These are phyloP conservation scores for Steinernema scapterisci DNA, from an alignment of 2,888 invertebrate species.

Conservation along the genomic window DNA sequence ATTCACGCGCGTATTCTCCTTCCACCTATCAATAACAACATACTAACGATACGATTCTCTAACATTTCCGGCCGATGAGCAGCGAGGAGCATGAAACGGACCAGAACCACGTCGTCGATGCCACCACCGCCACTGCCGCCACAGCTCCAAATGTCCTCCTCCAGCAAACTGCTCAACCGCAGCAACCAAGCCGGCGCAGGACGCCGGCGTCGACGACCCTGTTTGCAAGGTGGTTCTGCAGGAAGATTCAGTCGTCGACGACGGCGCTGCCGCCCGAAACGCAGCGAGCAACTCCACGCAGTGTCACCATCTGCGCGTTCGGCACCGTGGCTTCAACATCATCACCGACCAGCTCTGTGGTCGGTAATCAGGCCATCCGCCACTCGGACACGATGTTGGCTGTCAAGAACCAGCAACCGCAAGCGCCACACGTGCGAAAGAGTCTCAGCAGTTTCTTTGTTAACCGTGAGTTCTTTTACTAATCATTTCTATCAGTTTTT, in stretches of 20 bases:
- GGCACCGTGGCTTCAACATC: conserved; percentile 21
- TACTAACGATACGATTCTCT: neutral
- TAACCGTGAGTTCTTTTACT: conserved; percentile 19
- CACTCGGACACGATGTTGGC: conserved; percentile 24
- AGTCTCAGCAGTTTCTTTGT: conserved; percentile 25
- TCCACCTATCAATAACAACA: too few relatives aligned
- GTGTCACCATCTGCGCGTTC: conserved; percentile 31
- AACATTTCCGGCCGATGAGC: conserved; percentile 19
- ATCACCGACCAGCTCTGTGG: neutral
- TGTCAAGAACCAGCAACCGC: neutral
- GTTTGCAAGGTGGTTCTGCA: conserved; percentile 14
- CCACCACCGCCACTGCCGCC: too few relatives aligned
- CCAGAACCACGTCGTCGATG: neutral
- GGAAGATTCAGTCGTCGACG: conserved; percentile 32
- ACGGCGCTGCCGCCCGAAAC: conserved; percentile 7
- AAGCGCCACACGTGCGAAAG: conserved; percentile 1
- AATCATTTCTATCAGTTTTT: too few relatives aligned
- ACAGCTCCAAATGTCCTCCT: neutral
- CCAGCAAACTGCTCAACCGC: neutral
- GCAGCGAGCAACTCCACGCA: neutral
- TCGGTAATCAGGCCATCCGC: conserved; percentile 22
- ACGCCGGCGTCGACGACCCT: conserved; percentile 2
- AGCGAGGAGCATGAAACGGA: neutral
- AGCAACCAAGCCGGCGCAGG: neutral
- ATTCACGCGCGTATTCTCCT: too few relatives aligned